phyloP scores from a whole-genome alignment of 2,888 invertebrate genomes.

The Hydropsyche betteni region DNA sequence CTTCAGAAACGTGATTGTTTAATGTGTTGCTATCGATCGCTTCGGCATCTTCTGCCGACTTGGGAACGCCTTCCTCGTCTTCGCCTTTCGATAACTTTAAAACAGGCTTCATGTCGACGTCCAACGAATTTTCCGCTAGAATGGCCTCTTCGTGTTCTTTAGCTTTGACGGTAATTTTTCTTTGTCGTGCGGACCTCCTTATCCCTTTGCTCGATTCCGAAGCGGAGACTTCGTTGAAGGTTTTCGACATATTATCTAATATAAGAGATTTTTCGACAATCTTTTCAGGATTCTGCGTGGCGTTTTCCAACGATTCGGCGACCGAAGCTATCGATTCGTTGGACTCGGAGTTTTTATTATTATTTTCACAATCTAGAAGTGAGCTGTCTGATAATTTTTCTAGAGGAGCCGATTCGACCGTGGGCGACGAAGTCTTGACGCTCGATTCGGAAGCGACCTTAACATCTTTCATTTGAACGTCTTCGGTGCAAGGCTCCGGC shows the following conservation, averaged over 20 bases:
- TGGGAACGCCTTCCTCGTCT: neutral
- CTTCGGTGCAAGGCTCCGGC: too few relatives aligned
- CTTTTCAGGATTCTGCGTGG: conserved; percentile 56
- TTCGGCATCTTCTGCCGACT: neutral
- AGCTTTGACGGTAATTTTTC: conserved; percentile 60
- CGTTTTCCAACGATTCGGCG: neutral
- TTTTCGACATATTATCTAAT: conserved; percentile 66
- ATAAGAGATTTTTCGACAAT: conserved; percentile 68
- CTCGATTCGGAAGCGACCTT: neutral
- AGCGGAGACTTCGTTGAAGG: conserved; percentile 65
- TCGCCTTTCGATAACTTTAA: conserved; percentile 10
- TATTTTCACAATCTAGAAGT: conserved; percentile 6
- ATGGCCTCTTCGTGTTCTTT: conserved; percentile 51
- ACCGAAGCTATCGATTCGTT: neutral
- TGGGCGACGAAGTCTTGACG: neutral
- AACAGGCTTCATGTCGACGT: conserved; percentile 13
- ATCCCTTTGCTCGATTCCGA: conserved; percentile 57
- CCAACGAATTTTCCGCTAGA: conserved; percentile 47
- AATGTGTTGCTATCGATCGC: neutral
- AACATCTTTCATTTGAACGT: neutral
- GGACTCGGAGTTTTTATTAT: conserved; percentile 42
- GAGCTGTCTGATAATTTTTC: neutral
- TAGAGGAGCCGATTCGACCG: neutral
- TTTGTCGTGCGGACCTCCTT: conserved; percentile 62
- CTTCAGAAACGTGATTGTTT: neutral